Percentiles rank a stretch among this genome's conserved stretches.
These are phyloP conservation scores for Notothenia rossii DNA, from an alignment of 2,113 vertebrate species.

Conservation along the genomic window DNA sequence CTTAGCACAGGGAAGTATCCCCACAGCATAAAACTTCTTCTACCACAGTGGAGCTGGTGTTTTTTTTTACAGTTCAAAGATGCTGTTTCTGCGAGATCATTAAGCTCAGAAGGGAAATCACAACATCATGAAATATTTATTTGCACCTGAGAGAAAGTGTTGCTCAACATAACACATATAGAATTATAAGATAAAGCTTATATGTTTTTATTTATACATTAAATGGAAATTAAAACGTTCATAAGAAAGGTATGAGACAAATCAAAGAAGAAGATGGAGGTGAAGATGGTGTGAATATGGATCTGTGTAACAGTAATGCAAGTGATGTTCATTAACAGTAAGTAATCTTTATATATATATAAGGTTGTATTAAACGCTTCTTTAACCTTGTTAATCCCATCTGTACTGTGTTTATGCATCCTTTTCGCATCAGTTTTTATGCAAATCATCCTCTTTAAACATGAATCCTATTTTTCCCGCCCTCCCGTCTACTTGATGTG, in stretches of 20 bases:
- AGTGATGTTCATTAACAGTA: background rate
- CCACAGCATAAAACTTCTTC: background rate
- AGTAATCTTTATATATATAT: too few species aligned
- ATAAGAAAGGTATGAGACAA: background rate
- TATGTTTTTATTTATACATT: background rate
- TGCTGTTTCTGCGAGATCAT: background rate
- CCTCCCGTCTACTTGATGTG: background rate
- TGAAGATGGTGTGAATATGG: background rate
- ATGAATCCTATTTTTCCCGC: background rate
- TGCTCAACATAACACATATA: background rate
- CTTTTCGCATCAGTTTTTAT: background rate
- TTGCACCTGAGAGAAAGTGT: background rate
- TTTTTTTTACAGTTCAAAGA: background rate
- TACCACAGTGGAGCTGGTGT: background rate
- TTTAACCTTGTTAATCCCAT: background rate
- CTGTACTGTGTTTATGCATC: background rate
- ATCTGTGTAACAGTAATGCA: background rate
- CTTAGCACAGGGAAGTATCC: constrained; percentile 3
- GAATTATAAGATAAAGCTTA: background rate
- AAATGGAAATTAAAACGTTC: background rate
- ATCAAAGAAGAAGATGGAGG: background rate
- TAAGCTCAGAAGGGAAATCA: background rate
- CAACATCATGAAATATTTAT: background rate
- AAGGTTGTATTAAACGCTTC: too few species aligned
- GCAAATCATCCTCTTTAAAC: constrained; percentile 1